Percentiles rank a stretch among this genome's conserved stretches.
Conservation (phyloP, 1,140 invertebrate genomes). For the Aphelenchoides fujianensis region DNA sequence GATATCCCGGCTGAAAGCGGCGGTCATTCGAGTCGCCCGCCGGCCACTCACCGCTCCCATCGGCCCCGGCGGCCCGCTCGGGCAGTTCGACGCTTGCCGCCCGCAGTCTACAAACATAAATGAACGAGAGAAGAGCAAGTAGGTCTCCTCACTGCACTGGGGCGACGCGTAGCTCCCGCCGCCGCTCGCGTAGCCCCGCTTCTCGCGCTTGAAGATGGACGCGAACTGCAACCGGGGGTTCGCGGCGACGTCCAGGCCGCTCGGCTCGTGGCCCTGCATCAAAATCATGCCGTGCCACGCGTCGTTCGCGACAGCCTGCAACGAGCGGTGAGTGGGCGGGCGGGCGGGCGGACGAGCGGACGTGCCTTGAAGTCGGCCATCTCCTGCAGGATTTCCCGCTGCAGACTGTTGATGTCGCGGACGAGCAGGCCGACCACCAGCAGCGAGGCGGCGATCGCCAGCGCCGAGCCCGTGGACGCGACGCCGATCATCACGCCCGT, state of each 20-base stretch:
- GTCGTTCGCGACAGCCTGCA: constrained; percentile 40
- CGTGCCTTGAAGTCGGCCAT: constrained; percentile 31
- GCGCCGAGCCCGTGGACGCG: constrained; percentile 16
- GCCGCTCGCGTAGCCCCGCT: constrained; percentile 5
- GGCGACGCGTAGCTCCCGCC: constrained; percentile 1
- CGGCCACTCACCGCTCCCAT: too few relatives aligned
- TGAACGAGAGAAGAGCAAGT: background rate
- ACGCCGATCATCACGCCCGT: constrained; percentile 6
- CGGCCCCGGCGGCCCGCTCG: too few relatives aligned
- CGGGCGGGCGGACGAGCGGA: background rate
- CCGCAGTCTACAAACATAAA: background rate
- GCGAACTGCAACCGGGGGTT: constrained; percentile 1
- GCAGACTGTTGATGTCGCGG: constrained; percentile 30
- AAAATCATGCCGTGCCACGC: constrained; percentile 43
- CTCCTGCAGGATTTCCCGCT: constrained; percentile 22
- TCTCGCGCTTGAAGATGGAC: constrained; percentile 4
- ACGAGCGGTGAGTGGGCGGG: background rate
- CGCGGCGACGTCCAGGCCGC: background rate
- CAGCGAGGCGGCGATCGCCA: constrained; percentile 19
- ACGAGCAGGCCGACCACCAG: constrained; percentile 27
- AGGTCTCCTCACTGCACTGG: background rate
- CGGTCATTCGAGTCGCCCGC: too few relatives aligned
- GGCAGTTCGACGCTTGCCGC: background rate
- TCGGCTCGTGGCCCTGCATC: constrained; percentile 28
- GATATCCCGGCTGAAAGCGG: too few relatives aligned